Conservation (phyloP, 2,797 vertebrate species). For the Parambassis ranga region DNA sequence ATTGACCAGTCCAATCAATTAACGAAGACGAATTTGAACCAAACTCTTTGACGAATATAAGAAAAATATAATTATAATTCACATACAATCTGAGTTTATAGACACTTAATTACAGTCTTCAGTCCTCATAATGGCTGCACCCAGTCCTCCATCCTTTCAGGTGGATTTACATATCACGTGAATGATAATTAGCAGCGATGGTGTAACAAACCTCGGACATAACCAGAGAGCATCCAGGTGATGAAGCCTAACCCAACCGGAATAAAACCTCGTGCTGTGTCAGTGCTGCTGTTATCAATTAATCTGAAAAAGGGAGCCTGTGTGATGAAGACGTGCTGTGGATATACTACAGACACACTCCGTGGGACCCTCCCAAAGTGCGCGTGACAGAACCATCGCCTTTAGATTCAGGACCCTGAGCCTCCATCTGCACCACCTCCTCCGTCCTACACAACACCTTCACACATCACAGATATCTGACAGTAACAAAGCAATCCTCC, state of each 20-base stretch:
- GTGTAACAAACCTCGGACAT: neutral
- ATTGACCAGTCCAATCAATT: too few relatives aligned
- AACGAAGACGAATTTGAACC: too few relatives aligned
- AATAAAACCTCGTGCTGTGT: neutral
- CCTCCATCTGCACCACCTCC: neutral
- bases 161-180: neutral
- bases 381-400: conserved; percentile 9
- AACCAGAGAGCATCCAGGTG: neutral
- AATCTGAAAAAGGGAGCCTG: neutral
- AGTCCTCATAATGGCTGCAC: neutral
- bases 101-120: neutral
- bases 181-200: neutral
- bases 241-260: neutral
- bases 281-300: neutral
- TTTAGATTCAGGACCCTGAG: neutral
- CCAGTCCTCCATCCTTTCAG: too few relatives aligned
- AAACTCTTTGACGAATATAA: too few relatives aligned
- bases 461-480: neutral
- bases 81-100: too few relatives aligned
- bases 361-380: conserved; percentile 19
- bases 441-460: neutral
- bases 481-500: neutral
- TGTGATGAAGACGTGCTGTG: neutral
- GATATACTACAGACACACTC: neutral
- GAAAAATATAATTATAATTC: too few relatives aligned